A percentile compares a stretch with the other conserved stretches of the same genome.
These are phyloP conservation scores for Sclerodermus sp. DNA, from an alignment of 2,888 invertebrate species.

Conservation along the genomic window DNA sequence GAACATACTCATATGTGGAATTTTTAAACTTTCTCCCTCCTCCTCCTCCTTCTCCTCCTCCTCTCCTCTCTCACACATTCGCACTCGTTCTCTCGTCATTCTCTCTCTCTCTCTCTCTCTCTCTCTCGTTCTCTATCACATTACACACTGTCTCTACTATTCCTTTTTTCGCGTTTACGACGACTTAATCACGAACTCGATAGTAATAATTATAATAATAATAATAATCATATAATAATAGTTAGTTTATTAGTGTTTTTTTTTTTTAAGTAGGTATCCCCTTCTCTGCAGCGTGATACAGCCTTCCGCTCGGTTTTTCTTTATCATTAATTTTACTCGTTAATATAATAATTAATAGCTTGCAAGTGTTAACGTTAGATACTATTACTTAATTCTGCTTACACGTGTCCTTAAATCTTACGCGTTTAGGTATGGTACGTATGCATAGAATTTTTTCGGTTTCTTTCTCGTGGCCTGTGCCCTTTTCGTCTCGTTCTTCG, in stretches of 20 bases:
- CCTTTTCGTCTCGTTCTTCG: slow-evolving; percentile 7
- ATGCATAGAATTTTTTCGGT: slow-evolving; percentile 39
- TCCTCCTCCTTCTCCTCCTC: slow-evolving; percentile 18
- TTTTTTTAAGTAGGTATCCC: slow-evolving; percentile 12
- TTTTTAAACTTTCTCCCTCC: neutral
- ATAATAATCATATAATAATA: slow-evolving; percentile 39
- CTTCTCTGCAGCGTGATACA: slow-evolving; percentile 34
- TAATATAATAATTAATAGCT: slow-evolving; percentile 55
- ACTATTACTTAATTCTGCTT: slow-evolving; percentile 56
- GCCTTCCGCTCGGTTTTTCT: slow-evolving; percentile 34
- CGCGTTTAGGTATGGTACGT: slow-evolving; percentile 52
- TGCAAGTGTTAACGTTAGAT: slow-evolving; percentile 56
- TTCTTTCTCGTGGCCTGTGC: slow-evolving; percentile 4
- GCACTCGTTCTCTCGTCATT: slow-evolving; percentile 10
- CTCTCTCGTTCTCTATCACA: slow-evolving; percentile 8
- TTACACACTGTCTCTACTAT: slow-evolving; percentile 11
- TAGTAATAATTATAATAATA: slow-evolving; percentile 49
- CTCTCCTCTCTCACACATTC: slow-evolving; percentile 7
- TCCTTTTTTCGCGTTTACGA: slow-evolving; percentile 48
- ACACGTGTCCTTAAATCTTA: slow-evolving; percentile 46
- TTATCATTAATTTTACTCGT: slow-evolving; percentile 37
- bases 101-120: slow-evolving; percentile 25
- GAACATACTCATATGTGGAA: slow-evolving; percentile 18
- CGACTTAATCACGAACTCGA: slow-evolving; percentile 53
- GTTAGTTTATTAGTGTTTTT: slow-evolving; percentile 48